These are phyloP conservation scores for Keiferia lycopersicella DNA, from an alignment of 2,888 invertebrate species.

Conservation along the genomic window DNA sequence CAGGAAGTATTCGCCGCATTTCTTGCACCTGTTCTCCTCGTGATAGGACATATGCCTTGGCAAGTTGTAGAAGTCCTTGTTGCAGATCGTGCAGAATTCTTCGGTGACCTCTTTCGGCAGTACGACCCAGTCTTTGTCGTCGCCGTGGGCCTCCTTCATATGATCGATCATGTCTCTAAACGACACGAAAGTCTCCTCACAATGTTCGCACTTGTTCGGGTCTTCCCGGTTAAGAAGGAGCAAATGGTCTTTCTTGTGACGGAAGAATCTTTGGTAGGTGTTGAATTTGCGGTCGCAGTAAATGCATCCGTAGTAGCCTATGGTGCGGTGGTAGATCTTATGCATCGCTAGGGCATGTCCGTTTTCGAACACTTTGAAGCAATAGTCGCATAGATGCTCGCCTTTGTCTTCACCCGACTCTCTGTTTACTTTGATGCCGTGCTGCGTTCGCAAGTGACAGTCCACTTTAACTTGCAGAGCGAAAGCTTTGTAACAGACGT, in stretches of 20 bases:
- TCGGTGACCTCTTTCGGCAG: slow-evolving; percentile 69
- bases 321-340: slow-evolving; percentile 69
- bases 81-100: slow-evolving; percentile 68
- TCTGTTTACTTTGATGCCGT: slow-evolving; percentile 54
- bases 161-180: slow-evolving; percentile 77
- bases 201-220: slow-evolving; percentile 73
- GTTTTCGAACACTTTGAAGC: slow-evolving; percentile 73
- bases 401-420: slow-evolving; percentile 54
- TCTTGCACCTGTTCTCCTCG: slow-evolving; percentile 73
- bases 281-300: slow-evolving; percentile 78
- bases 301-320: slow-evolving; percentile 72
- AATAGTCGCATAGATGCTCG: slow-evolving; percentile 72
- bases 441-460: slow-evolving; percentile 71
- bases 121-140: slow-evolving; percentile 73
- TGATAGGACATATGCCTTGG: slow-evolving; percentile 71
- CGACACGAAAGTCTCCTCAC: slow-evolving; percentile 79
- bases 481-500: slow-evolving; percentile 75
- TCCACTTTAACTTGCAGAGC: slow-evolving; percentile 74
- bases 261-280: slow-evolving; percentile 69
- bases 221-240: slow-evolving; percentile 67
- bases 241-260: slow-evolving; percentile 77
- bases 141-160: slow-evolving; percentile 71
- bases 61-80: slow-evolving; percentile 70
- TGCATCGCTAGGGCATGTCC: slow-evolving; percentile 66
- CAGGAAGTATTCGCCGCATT: slow-evolving; percentile 73